Conservation (phyloP, 1,140 invertebrate genomes). For the Leptinotarsa texana region DNA sequence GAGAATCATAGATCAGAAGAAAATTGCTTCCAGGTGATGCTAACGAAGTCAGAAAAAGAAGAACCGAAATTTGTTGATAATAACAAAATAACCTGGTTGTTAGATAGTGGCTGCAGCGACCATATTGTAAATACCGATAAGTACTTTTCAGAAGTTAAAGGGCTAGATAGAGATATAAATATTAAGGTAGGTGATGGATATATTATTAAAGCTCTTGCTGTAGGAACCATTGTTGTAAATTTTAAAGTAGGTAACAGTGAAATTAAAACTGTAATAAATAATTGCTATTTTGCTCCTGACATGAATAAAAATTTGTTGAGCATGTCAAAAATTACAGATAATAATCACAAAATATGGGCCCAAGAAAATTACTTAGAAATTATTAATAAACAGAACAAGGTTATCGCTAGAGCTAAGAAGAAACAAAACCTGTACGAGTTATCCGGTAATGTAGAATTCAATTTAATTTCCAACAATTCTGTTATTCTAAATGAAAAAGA, state of each 20-base stretch:
- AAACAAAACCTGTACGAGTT: too few species aligned
- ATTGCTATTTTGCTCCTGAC: conserved; percentile 44
- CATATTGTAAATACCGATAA: conserved; percentile 51
- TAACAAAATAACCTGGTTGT: conserved; percentile 37
- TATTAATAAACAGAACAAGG: too few species aligned
- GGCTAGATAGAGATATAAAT: conserved; percentile 39
- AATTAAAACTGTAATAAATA: conserved; percentile 37
- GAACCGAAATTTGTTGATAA: too few species aligned
- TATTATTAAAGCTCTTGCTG: conserved; percentile 46
- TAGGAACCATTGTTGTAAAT: conserved; percentile 44
- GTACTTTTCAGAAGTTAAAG: conserved; percentile 47
- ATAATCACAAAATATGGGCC: conserved; percentile 36
- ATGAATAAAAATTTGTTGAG: conserved; percentile 49
- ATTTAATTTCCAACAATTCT: too few species aligned
- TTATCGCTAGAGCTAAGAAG: too few species aligned
- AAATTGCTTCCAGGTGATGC: not conserved
- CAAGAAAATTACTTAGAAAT: conserved; percentile 29
- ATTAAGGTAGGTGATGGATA: conserved; percentile 43
- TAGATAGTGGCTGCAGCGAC: conserved; percentile 53
- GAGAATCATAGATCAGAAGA: not conserved
- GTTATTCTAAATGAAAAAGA: too few species aligned
- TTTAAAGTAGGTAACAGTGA: conserved; percentile 37
- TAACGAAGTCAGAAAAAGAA: not conserved
- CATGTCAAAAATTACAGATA: conserved; percentile 45
- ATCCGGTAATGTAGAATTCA: too few species aligned